These are phyloP conservation scores for Cartodere bifasciata DNA, from an alignment of 2,888 invertebrate species.

Conservation along the genomic window DNA sequence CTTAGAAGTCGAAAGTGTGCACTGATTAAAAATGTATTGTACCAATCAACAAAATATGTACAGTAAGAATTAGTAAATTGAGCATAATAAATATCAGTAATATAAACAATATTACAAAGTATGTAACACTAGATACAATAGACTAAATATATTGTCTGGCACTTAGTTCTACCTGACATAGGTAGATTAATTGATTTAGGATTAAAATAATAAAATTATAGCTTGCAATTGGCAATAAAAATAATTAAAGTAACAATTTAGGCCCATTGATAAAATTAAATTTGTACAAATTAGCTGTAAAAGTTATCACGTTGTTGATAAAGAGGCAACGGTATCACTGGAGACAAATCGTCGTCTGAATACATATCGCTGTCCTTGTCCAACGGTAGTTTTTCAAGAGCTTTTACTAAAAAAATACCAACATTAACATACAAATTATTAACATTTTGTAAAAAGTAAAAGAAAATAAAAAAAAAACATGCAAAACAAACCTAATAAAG, in stretches of 20 bases:
- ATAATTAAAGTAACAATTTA: too few species aligned
- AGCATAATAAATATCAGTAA: too few species aligned
- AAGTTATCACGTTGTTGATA: slow-evolving; percentile 81
- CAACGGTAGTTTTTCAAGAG: slow-evolving; percentile 57
- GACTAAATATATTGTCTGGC: slow-evolving; percentile 28
- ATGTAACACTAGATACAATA: slow-evolving; percentile 8
- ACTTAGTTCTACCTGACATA: slow-evolving; percentile 25
- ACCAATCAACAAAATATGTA: too few species aligned
- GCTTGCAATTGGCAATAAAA: too few species aligned
- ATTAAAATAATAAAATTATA: too few species aligned
- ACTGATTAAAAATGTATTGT: too few species aligned
- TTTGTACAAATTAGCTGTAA: slow-evolving; percentile 40
- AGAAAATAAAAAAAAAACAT: slow-evolving; percentile 14
- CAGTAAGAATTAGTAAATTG: too few species aligned
- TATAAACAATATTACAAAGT: slow-evolving; percentile 1
- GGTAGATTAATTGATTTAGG: too few species aligned
- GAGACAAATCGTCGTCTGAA: slow-evolving; percentile 58
- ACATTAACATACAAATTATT: too few species aligned
- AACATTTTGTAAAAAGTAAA: too few species aligned
- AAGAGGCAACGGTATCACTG: slow-evolving; percentile 66
- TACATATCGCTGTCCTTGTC: slow-evolving; percentile 37
- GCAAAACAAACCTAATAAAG: slow-evolving; percentile 33
- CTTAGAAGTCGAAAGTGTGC: too few species aligned
- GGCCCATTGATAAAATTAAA: too few species aligned
- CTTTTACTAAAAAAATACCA: slow-evolving; percentile 40